A percentile compares a stretch with the other conserved stretches of the same genome.
These are phyloP conservation scores for Ypsolopha sequella DNA, from an alignment of 2,888 invertebrate genomes.

Conservation along the genomic window DNA sequence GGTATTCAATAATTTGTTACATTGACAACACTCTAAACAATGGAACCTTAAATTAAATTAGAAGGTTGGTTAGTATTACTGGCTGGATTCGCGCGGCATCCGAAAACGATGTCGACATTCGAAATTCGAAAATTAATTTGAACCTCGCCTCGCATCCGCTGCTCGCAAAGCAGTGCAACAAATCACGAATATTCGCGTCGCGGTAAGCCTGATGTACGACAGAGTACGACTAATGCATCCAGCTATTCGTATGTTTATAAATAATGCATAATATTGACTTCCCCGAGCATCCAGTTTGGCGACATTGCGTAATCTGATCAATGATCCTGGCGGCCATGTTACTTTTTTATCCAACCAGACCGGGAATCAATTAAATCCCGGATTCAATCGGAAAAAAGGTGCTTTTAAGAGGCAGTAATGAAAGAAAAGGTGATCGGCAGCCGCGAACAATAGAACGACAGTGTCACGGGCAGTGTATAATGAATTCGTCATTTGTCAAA, in stretches of 20 bases:
- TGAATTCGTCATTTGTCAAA: constrained; percentile 37
- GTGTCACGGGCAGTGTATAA: constrained; percentile 25
- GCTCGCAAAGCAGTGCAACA: constrained; percentile 8
- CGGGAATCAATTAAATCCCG: constrained; percentile 56
- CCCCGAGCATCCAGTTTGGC: constrained; percentile 55
- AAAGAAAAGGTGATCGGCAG: constrained; percentile 27
- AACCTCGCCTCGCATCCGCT: constrained; percentile 1
- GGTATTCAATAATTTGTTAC: constrained; percentile 45
- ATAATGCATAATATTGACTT: constrained; percentile 53
- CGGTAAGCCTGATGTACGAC: neutral
- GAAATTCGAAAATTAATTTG: constrained; percentile 5
- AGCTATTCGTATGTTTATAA: constrained; percentile 37
- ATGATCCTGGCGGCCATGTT: constrained; percentile 50
- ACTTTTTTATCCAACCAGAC: constrained; percentile 32
- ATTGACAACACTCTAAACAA: constrained; percentile 43
- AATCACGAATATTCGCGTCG: neutral
- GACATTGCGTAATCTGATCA: constrained; percentile 65
- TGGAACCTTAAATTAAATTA: constrained; percentile 50
- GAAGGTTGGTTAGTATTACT: constrained; percentile 28
- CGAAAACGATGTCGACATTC: neutral
- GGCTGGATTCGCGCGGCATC: constrained; percentile 17
- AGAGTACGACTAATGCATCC: neutral
- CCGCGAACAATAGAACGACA: constrained; percentile 26
- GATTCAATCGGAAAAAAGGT: constrained; percentile 27
- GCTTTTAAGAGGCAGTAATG: constrained; percentile 26